Base-by-base conservation (phyloP, 2,888 invertebrate genomes). In the Odontothrips loti region DNA sequence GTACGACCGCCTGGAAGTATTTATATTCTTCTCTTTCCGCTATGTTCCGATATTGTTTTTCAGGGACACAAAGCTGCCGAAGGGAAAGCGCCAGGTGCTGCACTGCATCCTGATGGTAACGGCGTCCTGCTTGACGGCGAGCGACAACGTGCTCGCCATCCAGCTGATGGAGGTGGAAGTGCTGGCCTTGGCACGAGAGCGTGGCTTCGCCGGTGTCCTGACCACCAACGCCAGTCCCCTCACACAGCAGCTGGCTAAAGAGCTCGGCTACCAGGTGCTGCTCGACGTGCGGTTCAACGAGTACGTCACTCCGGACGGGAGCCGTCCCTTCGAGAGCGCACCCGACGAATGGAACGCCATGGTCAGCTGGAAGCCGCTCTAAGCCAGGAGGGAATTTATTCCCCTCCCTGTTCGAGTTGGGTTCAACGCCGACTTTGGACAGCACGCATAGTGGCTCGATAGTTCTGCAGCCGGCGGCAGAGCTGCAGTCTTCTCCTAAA, bases 31-130 rank as follows among this genome's bases (percentile, higher is more conserved):
- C n/a, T n/a, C n/a, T n/a, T n/a, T n/a, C n/a, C n/a, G n/a, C n/a
- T n/a, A n/a, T n/a, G n/a, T n/a, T n/a, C n/a, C n/a, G n/a, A n/a
- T n/a, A n/a, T n/a, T n/a, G n/a, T n/a, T n/a, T n/a, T n/a, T 15
- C 75, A 84, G 84, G 63, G 83, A 83, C 27, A 87, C 87, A 68
- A 88, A 89, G 85, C 86, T 93, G 80, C 93, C 93, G 0, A 88
- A 89, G 84, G 93, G 92, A 27, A 88, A 90, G 83, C 92, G 92
- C n/a, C 89, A 91, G 84, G 91, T 96, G 79, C 89, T 96, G 0
- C 95, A 96, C 85, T 93, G 93, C 0, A 95, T 94, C 86, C 96
- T 96, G 95, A 95, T 96, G 95, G 94, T 93, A 1, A 96, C 95
- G 0, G 90, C 90, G 82, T 89, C 90, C 17, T 87, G 89, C 0